A percentile compares a stretch with the other conserved stretches of the same genome.
phyloP scores from a whole-genome alignment of 2,797 vertebrate species.

The Atherinosoma microstoma region DNA sequence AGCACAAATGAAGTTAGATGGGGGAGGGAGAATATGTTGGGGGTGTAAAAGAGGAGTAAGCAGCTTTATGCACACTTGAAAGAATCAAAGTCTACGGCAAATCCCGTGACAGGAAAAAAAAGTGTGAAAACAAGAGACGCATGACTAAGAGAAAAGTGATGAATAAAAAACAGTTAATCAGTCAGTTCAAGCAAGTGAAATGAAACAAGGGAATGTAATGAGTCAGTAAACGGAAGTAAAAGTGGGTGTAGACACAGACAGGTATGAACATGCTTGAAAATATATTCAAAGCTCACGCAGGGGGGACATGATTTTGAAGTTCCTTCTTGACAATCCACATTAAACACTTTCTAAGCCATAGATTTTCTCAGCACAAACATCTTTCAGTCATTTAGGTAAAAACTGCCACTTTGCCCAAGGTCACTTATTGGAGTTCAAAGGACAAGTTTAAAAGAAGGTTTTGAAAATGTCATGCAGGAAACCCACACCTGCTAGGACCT shows the following conservation, averaged over 20 bases:
- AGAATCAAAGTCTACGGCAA: background rate
- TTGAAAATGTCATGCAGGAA: conserved; percentile 13
- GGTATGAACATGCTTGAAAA: conserved; percentile 40
- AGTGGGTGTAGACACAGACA: conserved; percentile 10
- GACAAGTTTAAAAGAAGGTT: conserved; percentile 5
- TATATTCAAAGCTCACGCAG: background rate
- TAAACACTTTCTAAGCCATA: background rate
- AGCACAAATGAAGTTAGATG: background rate
- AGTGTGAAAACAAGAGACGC: conserved; percentile 19
- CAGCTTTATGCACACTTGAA: background rate
- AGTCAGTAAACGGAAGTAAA: conserved; percentile 41
- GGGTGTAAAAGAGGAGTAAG: conserved; percentile 7
- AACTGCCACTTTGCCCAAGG: no score
- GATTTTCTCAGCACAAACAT: background rate
- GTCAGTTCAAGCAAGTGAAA: conserved; percentile 35
- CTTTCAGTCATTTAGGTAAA: background rate
- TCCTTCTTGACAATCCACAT: background rate
- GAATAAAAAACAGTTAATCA: conserved; percentile 25
- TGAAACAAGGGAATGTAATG: conserved; percentile 6
- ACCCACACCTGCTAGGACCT: background rate
- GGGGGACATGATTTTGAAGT: background rate
- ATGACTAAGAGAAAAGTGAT: conserved; percentile 31
- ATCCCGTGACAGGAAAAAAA: background rate
- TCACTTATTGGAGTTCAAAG: conserved; percentile 9
- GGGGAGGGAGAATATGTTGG: background rate